A percentile compares a stretch with the other conserved stretches of the same genome.
Evolutionary conservation across 1,140 invertebrate genomes (phyloP).

Genomic region (Procambarus virginalis): DNA sequence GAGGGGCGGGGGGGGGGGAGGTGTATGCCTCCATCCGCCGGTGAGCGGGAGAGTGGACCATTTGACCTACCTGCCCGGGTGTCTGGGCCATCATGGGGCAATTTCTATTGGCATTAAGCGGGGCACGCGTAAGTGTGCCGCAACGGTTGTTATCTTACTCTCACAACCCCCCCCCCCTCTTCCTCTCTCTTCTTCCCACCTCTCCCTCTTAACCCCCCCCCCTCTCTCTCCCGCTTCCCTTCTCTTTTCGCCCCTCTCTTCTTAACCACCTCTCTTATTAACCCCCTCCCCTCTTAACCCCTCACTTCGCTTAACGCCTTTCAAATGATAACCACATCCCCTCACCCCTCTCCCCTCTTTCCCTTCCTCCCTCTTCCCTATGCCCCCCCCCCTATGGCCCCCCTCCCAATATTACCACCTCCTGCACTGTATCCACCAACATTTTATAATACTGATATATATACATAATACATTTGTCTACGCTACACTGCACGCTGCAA

Average conservation of each 20-base stretch:
- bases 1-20: no score
- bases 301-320: no score
- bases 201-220: not conserved
- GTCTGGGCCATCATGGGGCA: not conserved
- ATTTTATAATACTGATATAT: no score
- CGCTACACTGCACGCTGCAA: no score
- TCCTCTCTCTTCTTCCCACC: not conserved
- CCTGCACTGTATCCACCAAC: no score
- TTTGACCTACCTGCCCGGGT: not conserved
- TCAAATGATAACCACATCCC: no score
- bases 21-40: not conserved
- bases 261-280: no score
- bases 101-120: not conserved
- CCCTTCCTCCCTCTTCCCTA: not conserved
- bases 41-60: not conserved
- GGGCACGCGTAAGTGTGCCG: not conserved
- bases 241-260: not conserved
- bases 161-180: not conserved
- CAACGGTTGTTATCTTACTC: not conserved
- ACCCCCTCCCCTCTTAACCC: no score
- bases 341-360: not conserved
- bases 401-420: no score
- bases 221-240: not conserved
- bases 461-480: no score
- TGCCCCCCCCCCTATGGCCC: no score